These are phyloP conservation scores for Takifugu flavidus DNA, from an alignment of 2,113 vertebrate genomes.

Conservation along the genomic window DNA sequence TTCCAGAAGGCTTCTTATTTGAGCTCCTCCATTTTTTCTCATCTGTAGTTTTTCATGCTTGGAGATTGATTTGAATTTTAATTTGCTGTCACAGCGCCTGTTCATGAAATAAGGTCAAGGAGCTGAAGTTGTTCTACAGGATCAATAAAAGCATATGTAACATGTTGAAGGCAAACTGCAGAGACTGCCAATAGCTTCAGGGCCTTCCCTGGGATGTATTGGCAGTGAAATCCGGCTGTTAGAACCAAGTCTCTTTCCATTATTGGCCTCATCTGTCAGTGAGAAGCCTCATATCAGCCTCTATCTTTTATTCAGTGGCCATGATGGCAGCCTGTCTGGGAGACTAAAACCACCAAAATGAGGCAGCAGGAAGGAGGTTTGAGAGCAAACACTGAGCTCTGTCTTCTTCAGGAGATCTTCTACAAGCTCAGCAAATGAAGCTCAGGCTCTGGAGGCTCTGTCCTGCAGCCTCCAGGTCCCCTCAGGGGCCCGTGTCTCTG, in stretches of 20 bases:
- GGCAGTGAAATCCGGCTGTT: constrained; percentile 4
- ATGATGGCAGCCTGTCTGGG: constrained; percentile 6
- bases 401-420: not conserved
- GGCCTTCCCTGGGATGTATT: constrained; percentile 18
- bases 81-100: constrained; percentile 45
- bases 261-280: constrained; percentile 10
- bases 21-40: constrained; percentile 29
- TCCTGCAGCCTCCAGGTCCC: no score
- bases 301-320: constrained; percentile 24
- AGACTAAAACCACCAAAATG: not conserved
- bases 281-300: constrained; percentile 3
- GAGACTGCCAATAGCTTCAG: not conserved
- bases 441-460: not conserved
- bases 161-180: constrained; percentile 30
- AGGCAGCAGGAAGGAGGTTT: not conserved
- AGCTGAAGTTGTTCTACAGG: constrained; percentile 44
- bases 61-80: constrained; percentile 51
- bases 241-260: constrained; percentile 13
- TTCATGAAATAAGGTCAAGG: constrained; percentile 50
- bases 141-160: constrained; percentile 42
- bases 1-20: constrained; percentile 54
- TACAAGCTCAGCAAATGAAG: not conserved
- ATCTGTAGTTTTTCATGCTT: constrained; percentile 22
- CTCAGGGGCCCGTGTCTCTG: no score
- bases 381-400: not conserved